Evolutionary conservation across 2,113 vertebrate species (phyloP).

Genomic region (Siphamia tubifer): DNA sequence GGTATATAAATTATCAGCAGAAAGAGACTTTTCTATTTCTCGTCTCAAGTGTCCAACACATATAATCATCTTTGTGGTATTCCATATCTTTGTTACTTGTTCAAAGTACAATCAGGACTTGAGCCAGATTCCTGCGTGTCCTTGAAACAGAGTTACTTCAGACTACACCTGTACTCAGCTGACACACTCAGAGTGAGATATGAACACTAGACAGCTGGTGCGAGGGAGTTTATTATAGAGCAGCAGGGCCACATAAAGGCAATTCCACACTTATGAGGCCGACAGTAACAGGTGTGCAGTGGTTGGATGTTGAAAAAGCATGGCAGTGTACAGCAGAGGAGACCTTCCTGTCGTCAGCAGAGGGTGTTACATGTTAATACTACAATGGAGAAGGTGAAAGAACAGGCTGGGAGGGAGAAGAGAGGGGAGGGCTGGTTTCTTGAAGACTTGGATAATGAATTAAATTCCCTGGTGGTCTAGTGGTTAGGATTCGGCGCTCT

Average conservation of each 20-base stretch:
- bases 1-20: too few species aligned
- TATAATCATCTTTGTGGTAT: background rate
- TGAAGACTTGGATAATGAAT: too few species aligned
- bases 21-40: too few species aligned
- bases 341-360: slow-evolving; percentile 9
- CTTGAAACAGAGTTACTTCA: background rate
- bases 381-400: background rate
- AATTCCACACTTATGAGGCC: background rate
- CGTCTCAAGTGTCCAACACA: background rate
- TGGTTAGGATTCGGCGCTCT: slow-evolving; percentile 79
- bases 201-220: background rate
- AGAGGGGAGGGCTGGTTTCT: background rate
- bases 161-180: slow-evolving; percentile 8
- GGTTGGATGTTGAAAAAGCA: background rate
- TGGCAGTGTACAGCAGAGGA: too few species aligned
- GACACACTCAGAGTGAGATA: background rate
- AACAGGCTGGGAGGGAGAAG: background rate
- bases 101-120: background rate
- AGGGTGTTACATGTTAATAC: slow-evolving; percentile 5
- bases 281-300: background rate
- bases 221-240: background rate
- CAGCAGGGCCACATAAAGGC: background rate
- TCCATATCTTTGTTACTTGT: too few species aligned
- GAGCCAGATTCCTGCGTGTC: background rate
- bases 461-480: slow-evolving; percentile 81